A percentile compares a stretch with the other conserved stretches of the same genome.
These are phyloP conservation scores for cattle (Bos taurus) DNA, from an alignment of 2,113 vertebrate genomes.

Conservation along the genomic window DNA sequence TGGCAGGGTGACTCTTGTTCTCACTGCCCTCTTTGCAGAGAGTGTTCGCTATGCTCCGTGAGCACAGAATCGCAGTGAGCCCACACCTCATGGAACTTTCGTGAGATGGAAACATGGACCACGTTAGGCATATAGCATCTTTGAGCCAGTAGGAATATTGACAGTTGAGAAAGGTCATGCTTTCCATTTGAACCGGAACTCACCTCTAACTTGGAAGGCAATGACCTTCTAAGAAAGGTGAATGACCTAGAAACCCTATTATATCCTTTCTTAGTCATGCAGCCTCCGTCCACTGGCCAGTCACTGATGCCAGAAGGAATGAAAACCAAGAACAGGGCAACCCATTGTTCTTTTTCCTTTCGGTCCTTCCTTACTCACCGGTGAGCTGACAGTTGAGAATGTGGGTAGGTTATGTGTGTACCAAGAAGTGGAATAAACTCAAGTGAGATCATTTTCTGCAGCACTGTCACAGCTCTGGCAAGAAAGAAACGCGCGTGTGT, in stretches of 20 bases:
- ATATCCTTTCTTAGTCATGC: neutral
- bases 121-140: accelerated
- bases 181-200: neutral
- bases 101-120: neutral
- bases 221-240: neutral
- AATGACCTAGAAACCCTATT: neutral
- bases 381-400: neutral
- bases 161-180: accelerated
- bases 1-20: neutral
- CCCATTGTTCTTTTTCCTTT: neutral
- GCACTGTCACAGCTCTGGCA: neutral
- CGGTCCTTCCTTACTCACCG: neutral
- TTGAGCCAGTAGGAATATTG: neutral
- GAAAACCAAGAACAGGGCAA: neutral
- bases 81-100: too few relatives aligned
- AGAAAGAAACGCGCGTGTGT: neutral
- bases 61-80: too few relatives aligned
- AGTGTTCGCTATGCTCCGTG: neutral
- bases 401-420: neutral
- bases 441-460: neutral
- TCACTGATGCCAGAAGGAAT: neutral
- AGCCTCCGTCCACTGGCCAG: neutral
- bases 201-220: neutral
- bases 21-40: accelerated
- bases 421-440: neutral